Percentiles rank a stretch among this genome's conserved stretches.
phyloP scores from a whole-genome alignment of 2,113 vertebrate species.

The Limanda limanda region DNA sequence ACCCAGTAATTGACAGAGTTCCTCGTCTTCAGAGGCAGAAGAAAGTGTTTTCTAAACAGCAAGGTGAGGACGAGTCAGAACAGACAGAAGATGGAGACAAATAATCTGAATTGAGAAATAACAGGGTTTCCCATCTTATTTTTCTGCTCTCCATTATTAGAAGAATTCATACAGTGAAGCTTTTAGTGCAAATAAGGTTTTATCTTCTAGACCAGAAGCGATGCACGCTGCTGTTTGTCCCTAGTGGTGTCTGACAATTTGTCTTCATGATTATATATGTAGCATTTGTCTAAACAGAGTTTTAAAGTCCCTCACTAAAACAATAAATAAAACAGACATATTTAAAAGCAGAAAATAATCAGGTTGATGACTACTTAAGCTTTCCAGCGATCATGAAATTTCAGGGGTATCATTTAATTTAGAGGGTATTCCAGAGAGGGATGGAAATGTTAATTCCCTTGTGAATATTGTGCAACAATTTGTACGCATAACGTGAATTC shows the following conservation, averaged over 20 bases:
- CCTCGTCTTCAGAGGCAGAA: constrained; percentile 90
- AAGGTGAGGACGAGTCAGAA: constrained; percentile 79
- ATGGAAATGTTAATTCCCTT: no score
- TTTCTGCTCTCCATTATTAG: neutral
- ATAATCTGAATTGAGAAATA: neutral
- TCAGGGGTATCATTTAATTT: no score
- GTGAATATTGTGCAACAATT: no score
- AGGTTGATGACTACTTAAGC: no score
- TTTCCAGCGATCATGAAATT: no score
- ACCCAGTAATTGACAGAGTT: constrained; percentile 90
- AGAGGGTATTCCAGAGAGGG: no score
- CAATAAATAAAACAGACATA: neutral
- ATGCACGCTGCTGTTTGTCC: no score
- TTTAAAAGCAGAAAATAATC: neutral
- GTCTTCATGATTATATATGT: neutral
- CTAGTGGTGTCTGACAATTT: constrained; percentile 33
- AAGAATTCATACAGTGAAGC: neutral
- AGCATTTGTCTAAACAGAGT: neutral
- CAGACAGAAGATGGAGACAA: neutral
- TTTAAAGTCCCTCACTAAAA: neutral
- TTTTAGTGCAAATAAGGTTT: neutral
- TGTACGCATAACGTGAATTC: no score
- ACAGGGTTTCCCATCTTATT: neutral
- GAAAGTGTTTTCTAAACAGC: constrained; percentile 93
- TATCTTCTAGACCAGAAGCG: neutral